phyloP scores from a whole-genome alignment of 2,797 vertebrate genomes.

The Falco peregrinus region DNA sequence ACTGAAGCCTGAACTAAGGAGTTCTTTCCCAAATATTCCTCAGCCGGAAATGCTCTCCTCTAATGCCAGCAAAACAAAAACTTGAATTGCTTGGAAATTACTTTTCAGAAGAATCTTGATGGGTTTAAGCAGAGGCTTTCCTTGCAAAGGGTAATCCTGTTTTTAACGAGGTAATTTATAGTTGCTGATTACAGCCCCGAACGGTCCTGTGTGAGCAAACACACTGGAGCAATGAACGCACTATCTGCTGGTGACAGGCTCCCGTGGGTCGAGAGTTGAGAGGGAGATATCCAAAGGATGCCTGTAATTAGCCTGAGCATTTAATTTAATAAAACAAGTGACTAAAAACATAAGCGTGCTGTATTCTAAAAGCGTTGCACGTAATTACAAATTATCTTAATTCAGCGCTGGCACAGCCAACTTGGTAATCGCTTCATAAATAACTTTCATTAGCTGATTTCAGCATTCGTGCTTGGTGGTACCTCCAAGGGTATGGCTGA shows the following conservation, averaged over 20 bases:
- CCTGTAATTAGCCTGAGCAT: background rate
- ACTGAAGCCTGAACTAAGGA: too few species aligned
- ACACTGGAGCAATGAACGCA: fast-evolving
- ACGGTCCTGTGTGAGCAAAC: background rate
- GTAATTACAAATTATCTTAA: background rate
- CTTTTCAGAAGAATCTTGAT: background rate
- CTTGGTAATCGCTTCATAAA: background rate
- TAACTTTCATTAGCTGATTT: background rate
- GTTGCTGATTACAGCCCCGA: background rate
- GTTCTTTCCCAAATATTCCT: background rate
- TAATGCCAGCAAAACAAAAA: background rate
- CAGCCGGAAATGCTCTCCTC: background rate
- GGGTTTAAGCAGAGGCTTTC: background rate
- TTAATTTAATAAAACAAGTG: constrained; percentile 12
- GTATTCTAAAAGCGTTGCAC: background rate
- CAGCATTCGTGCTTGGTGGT: fast-evolving
- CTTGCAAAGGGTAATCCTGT: background rate
- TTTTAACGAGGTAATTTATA: background rate
- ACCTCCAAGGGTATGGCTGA: background rate
- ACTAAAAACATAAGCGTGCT: background rate
- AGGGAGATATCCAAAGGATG: background rate
- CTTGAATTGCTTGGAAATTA: background rate
- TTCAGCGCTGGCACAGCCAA: background rate
- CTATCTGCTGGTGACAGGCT: background rate
- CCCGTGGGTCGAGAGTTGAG: background rate